phyloP scores from a whole-genome alignment of 2,888 invertebrate genomes.

The Athalia cordata region DNA sequence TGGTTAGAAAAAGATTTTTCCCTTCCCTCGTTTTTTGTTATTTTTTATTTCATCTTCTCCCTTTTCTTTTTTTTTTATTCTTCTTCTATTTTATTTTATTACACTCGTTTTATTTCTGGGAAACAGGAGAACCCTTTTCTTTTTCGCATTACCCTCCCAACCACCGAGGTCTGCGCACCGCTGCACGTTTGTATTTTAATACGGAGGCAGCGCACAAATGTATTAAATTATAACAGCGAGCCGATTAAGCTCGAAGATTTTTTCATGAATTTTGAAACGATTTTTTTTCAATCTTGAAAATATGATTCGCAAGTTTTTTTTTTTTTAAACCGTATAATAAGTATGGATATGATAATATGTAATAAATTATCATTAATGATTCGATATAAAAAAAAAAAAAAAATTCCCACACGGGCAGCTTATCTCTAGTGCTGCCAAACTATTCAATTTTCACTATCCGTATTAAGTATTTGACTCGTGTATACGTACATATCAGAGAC shows the following conservation, averaged over 20 bases:
- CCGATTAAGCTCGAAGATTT: not conserved
- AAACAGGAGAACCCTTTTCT: conserved; percentile 57
- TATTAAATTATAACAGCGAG: conserved; percentile 35
- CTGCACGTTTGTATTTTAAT: conserved; percentile 39
- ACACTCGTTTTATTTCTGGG: conserved; percentile 61
- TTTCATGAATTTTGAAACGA: not conserved
- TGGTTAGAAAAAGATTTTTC: conserved; percentile 37
- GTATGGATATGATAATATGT: not conserved
- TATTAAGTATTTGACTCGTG: not conserved
- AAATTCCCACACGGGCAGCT: not conserved
- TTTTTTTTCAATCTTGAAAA: not conserved
- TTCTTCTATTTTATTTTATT: conserved; percentile 44
- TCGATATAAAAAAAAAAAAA: not conserved
- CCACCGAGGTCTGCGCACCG: not conserved
- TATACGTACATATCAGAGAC: conserved; percentile 19
- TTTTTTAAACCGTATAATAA: not conserved
- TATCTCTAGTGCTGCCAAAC: not conserved
- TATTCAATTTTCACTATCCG: conserved; percentile 31
- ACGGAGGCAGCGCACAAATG: conserved; percentile 2
- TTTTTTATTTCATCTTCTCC: conserved; percentile 39
- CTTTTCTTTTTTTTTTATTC: conserved; percentile 46
- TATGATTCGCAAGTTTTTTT: not conserved
- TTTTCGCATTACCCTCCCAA: conserved; percentile 45
- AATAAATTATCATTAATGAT: conserved; percentile 10
- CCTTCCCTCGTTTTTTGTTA: conserved; percentile 41